A percentile compares a stretch with the other conserved stretches of the same genome.
These are phyloP conservation scores for Ridgeia piscesae DNA, from an alignment of 1,140 invertebrate species.

Conservation along the genomic window DNA sequence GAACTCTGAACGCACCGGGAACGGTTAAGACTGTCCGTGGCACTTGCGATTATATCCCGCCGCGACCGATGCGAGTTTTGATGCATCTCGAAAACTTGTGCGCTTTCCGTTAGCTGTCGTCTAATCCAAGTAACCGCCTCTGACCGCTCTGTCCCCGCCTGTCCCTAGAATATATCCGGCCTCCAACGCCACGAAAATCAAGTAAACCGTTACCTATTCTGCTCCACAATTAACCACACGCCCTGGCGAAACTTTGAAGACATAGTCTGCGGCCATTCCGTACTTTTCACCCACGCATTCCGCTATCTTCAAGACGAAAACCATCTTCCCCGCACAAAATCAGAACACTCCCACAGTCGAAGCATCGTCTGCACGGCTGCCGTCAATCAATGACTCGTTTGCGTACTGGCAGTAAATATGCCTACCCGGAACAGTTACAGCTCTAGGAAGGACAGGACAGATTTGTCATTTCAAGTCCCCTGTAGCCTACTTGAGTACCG, in stretches of 20 bases:
- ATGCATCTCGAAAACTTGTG: neutral
- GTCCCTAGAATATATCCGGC: neutral
- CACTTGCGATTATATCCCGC: neutral
- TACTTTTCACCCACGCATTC: neutral
- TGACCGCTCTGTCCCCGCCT: neutral
- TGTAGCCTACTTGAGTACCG: too few species aligned
- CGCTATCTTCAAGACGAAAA: neutral
- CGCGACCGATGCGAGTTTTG: neutral
- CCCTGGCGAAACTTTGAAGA: neutral
- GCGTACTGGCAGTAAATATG: neutral
- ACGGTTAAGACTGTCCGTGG: neutral
- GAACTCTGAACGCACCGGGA: neutral
- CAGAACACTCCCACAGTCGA: neutral
- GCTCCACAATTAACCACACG: neutral
- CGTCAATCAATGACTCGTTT: neutral
- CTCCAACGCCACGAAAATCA: neutral
- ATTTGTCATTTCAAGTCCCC: neutral
- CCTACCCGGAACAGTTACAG: neutral
- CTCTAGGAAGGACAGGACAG: neutral
- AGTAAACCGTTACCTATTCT: neutral
- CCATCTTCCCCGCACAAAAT: neutral
- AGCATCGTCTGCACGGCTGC: neutral
- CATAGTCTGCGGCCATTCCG: neutral
- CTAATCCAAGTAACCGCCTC: neutral
- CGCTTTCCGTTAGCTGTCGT: neutral